Percentiles rank a stretch among this genome's conserved stretches.
These are phyloP conservation scores for Mirounga angustirostris DNA, from an alignment of 2,113 vertebrate genomes.

Conservation along the genomic window DNA sequence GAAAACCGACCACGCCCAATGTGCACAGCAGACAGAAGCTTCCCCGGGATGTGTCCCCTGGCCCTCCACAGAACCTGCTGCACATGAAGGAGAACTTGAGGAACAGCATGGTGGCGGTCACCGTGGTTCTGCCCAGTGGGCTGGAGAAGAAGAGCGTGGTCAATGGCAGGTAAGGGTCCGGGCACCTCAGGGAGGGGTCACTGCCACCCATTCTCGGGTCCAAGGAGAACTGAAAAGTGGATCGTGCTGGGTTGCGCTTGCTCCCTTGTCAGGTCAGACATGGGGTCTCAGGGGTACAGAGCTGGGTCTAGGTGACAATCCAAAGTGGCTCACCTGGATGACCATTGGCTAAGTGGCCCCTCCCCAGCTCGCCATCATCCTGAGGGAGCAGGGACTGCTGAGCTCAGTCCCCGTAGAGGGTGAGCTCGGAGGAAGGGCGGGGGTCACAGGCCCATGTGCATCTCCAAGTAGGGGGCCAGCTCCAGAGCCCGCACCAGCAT, in stretches of 20 bases:
- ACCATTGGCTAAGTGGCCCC: no score
- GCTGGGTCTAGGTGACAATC: background rate
- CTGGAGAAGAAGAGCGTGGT: constrained; percentile 88
- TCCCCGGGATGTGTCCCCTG: constrained; percentile 79
- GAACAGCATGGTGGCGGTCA: constrained; percentile 87
- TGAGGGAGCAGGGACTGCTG: background rate
- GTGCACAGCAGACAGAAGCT: constrained; percentile 83
- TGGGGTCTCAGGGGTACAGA: fast-evolving
- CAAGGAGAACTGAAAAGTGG: background rate
- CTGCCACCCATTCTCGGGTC: fast-evolving
- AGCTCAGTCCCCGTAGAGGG: fast-evolving
- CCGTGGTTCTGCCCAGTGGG: constrained; percentile 90
- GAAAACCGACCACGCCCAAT: constrained; percentile 85
- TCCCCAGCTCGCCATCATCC: background rate
- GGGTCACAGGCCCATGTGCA: fast-evolving
- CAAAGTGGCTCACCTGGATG: no score
- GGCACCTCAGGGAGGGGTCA: fast-evolving
- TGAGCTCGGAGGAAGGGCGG: background rate
- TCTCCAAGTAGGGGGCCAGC: background rate
- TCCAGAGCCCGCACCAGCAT: fast-evolving
- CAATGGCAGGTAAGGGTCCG: constrained; percentile 90
- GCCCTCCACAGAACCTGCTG: constrained; percentile 84
- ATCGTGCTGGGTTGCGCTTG: fast-evolving
- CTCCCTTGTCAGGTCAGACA: background rate
- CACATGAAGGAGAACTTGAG: constrained; percentile 90